Evolutionary conservation across 2,888 invertebrate species (phyloP), one percentile per base, ranked within the genome.

Genomic region (Gerris lacustris): DNA sequence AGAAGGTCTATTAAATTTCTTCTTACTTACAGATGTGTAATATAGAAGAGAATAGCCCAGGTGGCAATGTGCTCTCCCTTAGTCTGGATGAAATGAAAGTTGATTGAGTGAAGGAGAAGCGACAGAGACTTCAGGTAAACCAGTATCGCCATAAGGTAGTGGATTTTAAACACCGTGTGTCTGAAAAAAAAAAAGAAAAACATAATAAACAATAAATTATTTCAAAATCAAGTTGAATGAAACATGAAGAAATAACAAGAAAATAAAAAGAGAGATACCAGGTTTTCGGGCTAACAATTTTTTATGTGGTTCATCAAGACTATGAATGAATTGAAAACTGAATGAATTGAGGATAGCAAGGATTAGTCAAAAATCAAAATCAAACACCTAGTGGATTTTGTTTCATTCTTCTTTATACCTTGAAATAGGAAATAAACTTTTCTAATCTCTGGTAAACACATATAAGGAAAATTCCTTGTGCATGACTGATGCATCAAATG

Each of bases 21-120:
- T 9, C 9, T 9, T 64, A 86, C 90, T 87, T 82, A 92, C 88
- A 99, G 84, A 84, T 99, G 98, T n/a, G 96, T 95, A 69, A 98
- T 91, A 79, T 98, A 99, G 80, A 91, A 99, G 2, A 99, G 82
- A 76, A 98, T 93, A 0, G 98, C 98, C 97, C 98, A 99, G 0
- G 96, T 92, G 44, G 96, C 95, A 6, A 96, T 90, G 79, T 97
- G 96, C 76, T 93, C 92, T 0, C 98, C 98, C 75, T 90, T 86
- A 17, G 87, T 88, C 81, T 95, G 90, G 78, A 99, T 96, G 79
- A 94, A 97, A 79, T 97, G 95, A 79, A 90, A 94, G 80, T 94
- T 94, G 69, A 94, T 90, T 0, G 94, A 95, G 80, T 98, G 98
- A 82, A 98, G 97, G 73, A 97, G 87, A 69, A 98, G 81, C 0